Conservation (phyloP, 2,113 vertebrate genomes). For the Stegostoma tigrinum region DNA sequence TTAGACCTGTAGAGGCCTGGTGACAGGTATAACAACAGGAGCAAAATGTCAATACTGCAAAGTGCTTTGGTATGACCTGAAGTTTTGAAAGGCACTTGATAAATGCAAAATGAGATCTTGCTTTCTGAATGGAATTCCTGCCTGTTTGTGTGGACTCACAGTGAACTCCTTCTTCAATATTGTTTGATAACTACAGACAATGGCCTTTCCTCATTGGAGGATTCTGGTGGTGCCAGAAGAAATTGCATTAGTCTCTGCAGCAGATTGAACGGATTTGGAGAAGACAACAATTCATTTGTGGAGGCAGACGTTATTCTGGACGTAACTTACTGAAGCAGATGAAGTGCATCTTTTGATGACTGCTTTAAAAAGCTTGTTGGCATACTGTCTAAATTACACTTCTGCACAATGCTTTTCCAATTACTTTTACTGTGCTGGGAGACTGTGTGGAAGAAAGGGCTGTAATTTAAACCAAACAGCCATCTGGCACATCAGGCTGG, state of each 20-base stretch:
- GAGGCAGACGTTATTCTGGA: constrained; percentile 13
- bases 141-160: not conserved
- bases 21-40: not conserved
- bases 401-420: constrained; percentile 14
- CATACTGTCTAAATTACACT: not conserved
- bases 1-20: not conserved
- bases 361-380: not conserved
- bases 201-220: not conserved
- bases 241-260: not conserved
- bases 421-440: constrained; percentile 4
- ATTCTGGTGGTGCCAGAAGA: not conserved
- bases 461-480: not conserved
- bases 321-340: constrained; percentile 4
- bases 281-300: not conserved
- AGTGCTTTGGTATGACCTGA: not conserved
- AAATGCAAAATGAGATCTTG: not conserved
- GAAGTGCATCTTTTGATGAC: constrained; percentile 1
- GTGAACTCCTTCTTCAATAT: not conserved
- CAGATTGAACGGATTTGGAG: not conserved
- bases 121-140: constrained; percentile 13
- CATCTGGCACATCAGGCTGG: constrained; percentile 6
- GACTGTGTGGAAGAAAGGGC: not conserved
- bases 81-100: not conserved
- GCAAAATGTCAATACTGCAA: not conserved
- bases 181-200: not conserved